Base-by-base conservation (phyloP, 2,797 vertebrate species). In the Cheirogaleus major region DNA sequence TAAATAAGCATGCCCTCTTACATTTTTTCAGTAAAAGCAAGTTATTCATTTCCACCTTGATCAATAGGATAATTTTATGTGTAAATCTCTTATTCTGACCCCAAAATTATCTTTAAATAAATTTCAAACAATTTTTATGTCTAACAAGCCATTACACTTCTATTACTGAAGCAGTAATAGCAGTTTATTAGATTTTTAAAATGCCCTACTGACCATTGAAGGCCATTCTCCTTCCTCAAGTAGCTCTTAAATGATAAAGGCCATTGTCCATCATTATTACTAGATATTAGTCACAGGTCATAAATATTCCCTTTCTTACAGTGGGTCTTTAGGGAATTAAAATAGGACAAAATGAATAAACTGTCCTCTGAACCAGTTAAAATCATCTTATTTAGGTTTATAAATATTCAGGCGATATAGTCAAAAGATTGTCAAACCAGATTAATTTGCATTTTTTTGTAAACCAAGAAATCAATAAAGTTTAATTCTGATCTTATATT, bases 131-230 rank as follows among this genome's bases (percentile, higher is more conserved):
- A 96, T 94, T 97, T 97, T 92, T 96, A 91, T 95, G 89, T 88
- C 81, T 94, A 97, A 95, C 59, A 98, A 96, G 45, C 65, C 73
- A 59, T 97, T 94, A 91, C 0, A 23, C 72, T 97, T 97, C 97
- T 97, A 97, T 96, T 96, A 92, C 61, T 59, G 65, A 88, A 59
- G 30, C 52, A 95, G 76, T 96, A 97, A 97, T 85, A 96, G 78
- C 70, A 80, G 12, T 83, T 95, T 93, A 96, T 94, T 97, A 92
- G 91, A 83, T 80, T 95, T 96, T 95, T 48, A 11, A 95, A 97
- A 95, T 92, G 78, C 61, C 95, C 87, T 93, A 55, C 55, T 94
- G 92, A 63, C 83, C 87, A 70, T 2, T 63, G 18, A 94, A 97
- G 65, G 57, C 92, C 69, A 93, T 95, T 61, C 43, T 65, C 32